phyloP scores from a whole-genome alignment of 64 coral and sea anemone genomes.

The Pocillopora verrucosa region DNA sequence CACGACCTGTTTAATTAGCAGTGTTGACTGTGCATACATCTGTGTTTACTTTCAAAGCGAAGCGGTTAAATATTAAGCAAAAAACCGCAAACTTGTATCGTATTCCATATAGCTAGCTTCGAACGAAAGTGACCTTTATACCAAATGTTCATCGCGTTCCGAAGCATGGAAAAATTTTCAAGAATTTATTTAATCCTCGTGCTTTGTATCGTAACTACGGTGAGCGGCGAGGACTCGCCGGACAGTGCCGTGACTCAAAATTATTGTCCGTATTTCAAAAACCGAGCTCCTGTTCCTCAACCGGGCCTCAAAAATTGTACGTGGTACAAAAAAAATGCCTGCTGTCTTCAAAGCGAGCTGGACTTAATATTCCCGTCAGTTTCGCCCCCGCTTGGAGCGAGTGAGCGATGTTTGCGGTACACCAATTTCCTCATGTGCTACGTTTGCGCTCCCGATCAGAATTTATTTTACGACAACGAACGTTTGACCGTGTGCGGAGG shows the following conservation, averaged over 20 bases:
- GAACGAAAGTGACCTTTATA: neutral
- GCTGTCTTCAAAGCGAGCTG: conserved; percentile 81
- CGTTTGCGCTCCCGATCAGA: conserved; percentile 86
- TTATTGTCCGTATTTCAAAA: conserved; percentile 98
- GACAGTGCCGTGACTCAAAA: conserved; percentile 29
- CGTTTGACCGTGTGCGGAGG: conserved; percentile 77
- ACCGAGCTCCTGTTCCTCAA: conserved; percentile 86
- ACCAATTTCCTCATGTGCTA: conserved; percentile 89
- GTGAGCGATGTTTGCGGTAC: conserved; percentile 49
- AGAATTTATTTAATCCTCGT: neutral
- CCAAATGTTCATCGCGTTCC: neutral
- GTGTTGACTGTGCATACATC: conserved; percentile 6
- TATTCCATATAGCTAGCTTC: neutral
- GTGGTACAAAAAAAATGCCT: conserved; percentile 85
- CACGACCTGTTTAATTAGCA: neutral
- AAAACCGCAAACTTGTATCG: neutral
- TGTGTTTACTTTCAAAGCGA: conserved; percentile 4
- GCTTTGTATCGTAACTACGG: neutral
- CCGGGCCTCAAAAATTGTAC: conserved; percentile 88
- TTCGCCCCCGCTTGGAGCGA: conserved; percentile 70
- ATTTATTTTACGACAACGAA: conserved; percentile 78
- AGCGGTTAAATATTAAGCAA: conserved; percentile 22
- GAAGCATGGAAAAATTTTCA: neutral
- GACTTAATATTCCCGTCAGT: conserved; percentile 70
- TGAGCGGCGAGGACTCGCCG: neutral